Evolutionary conservation across 2,797 vertebrate genomes (phyloP).

Genomic region (Pangasius djambal): DNA sequence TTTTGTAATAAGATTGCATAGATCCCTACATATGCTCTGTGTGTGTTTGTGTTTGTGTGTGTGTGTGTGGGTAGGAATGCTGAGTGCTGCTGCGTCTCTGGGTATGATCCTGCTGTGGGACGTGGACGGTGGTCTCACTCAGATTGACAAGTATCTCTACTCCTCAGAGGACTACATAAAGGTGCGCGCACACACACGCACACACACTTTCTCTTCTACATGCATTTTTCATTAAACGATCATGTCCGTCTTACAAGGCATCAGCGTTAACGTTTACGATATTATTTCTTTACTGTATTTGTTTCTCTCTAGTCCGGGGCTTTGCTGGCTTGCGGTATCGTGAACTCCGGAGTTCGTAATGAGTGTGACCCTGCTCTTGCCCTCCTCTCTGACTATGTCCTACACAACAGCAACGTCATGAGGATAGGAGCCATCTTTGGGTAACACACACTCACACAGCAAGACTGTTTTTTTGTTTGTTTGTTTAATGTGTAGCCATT

Average conservation of each 20-base stretch:
- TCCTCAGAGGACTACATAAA: constrained; percentile 99
- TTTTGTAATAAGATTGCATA: not conserved
- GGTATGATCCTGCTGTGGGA: constrained; percentile 98
- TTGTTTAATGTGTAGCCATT: not conserved
- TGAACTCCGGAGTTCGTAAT: constrained; percentile 97
- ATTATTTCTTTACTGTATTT: not conserved
- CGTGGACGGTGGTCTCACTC: constrained; percentile 94
- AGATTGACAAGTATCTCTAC: constrained; percentile 98
- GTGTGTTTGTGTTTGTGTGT: constrained; percentile 1
- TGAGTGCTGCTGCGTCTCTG: constrained; percentile 95
- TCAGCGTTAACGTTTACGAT: not conserved
- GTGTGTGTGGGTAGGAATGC: constrained; percentile 81
- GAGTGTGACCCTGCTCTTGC: constrained; percentile 97
- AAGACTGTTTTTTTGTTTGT: not conserved
- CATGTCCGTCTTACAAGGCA: not conserved
- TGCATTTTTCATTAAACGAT: not conserved
- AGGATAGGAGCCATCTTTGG: constrained; percentile 98
- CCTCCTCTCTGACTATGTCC: constrained; percentile 94
- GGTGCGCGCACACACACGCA: constrained; percentile 67
- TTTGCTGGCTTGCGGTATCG: constrained; percentile 96
- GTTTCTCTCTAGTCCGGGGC: constrained; percentile 84
- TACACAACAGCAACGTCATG: constrained; percentile 98
- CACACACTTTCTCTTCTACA: not conserved
- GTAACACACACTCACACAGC: constrained; percentile 70
- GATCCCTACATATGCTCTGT: not conserved